Evolutionary conservation across 2,888 invertebrate genomes (phyloP), one percentile per base, ranked within the genome.

Genomic region (Encarsia formosa): DNA sequence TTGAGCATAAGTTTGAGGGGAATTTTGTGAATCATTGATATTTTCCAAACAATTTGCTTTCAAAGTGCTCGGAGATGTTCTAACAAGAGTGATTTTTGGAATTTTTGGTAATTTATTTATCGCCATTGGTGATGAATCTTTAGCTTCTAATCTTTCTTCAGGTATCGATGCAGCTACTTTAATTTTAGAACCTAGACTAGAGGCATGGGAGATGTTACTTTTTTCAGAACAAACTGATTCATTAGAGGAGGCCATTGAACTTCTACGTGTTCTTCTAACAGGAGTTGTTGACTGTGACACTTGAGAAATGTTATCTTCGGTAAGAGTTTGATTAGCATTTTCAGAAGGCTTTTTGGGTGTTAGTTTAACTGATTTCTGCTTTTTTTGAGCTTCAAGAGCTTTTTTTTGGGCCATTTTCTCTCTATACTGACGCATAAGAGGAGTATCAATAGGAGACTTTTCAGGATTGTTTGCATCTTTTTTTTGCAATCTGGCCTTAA

Each of bases 401-500:
- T 55, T 50, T 51, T 61, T 60, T 43, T 61, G 56, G 22, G 58
- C 45, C 48, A 62, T 54, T 52, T 63, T 61, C 29, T 62, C 52
- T 41, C 62, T 45, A 5, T 61, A 49, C 6, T 47, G 15, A 20
- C 50, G 56, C 65, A 66, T 66, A 40, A 61, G 59, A 5, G 66
- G 64, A 2, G 66, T 66, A 15, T 65, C 65, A 35, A 29, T 32
- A 44, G 4, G 29, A 8, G 16, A 15, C 8, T 8, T 6, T 4
- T 40, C 9, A 23, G 19, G 0, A n/a, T 16, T 11, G 31, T 20
- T 20, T 29, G 15, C 5, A 39, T 13, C 5, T 9, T 29, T 15
- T 29, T 32, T 19, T 24, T 39, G 42, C 18, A 11, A 19, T 35
- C 60, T 39, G 2, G 64, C 62, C 42, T 54, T 59, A n/a, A 65